These are phyloP conservation scores for Dicerorhinus sumatrensis DNA, from an alignment of 2,113 vertebrate species.

Conservation along the genomic window DNA sequence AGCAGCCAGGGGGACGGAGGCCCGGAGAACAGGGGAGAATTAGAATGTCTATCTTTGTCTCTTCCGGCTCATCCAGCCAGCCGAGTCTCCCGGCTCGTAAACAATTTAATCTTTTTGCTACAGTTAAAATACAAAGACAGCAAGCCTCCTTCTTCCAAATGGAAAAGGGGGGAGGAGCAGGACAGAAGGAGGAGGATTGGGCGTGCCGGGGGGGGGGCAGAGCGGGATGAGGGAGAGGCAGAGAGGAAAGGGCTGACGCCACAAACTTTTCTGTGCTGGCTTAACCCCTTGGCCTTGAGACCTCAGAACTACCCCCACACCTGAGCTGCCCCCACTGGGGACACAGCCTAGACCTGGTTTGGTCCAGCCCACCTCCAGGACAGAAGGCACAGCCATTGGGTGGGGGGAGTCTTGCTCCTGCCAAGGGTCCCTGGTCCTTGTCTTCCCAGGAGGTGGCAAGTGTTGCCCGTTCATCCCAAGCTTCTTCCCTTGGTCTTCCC, in stretches of 20 bases:
- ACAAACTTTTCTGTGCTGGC: constrained; percentile 80
- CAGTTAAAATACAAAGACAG: constrained; percentile 93
- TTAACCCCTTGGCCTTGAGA: constrained; percentile 78
- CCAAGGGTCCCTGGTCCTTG: neutral
- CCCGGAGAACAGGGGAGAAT: constrained; percentile 95
- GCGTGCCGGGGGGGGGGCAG: neutral
- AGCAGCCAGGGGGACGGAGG: constrained; percentile 93
- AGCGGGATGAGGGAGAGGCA: neutral
- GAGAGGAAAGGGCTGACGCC: constrained; percentile 82
- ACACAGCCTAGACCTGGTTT: neutral
- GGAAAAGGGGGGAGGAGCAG: constrained; percentile 76
- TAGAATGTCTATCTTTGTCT: constrained; percentile 99
- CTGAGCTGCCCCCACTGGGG: neutral
- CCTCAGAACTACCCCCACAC: neutral
- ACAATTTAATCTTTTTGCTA: constrained; percentile 99
- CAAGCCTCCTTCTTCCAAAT: constrained; percentile 86
- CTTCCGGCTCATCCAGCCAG: constrained; percentile 96
- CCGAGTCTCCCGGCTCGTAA: constrained; percentile 95
- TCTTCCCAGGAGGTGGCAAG: neutral
- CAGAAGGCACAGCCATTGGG: neutral
- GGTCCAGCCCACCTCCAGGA: neutral
- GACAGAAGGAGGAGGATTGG: neutral
- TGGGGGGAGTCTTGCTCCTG: neutral
- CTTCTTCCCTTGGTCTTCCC: neutral
- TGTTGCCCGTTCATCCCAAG: neutral